A percentile compares a stretch with the other conserved stretches of the same genome.
These are phyloP conservation scores for Plemyria rubiginata DNA, from an alignment of 2,888 invertebrate genomes.

Conservation along the genomic window DNA sequence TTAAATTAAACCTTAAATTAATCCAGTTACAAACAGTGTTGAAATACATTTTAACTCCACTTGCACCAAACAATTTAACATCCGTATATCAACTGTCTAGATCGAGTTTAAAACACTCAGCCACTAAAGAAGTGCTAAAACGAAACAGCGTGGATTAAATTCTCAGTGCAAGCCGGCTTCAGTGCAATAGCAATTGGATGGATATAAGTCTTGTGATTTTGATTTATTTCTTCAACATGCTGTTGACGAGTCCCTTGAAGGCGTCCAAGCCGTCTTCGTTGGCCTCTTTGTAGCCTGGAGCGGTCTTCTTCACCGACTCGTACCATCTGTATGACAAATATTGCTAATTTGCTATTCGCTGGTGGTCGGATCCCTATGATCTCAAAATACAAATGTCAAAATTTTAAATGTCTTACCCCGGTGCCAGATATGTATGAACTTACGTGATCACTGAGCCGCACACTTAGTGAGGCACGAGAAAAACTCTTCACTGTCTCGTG, in stretches of 20 bases:
- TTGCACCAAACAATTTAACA: slow-evolving; percentile 14
- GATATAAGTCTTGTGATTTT: slow-evolving; percentile 27
- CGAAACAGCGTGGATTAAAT: neutral
- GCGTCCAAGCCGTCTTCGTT: slow-evolving; percentile 84
- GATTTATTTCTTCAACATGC: slow-evolving; percentile 72
- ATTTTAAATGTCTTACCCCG: too few species aligned
- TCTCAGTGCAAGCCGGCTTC: slow-evolving; percentile 5
- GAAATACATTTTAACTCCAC: slow-evolving; percentile 31
- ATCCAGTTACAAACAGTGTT: slow-evolving; percentile 53
- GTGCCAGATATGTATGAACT: too few species aligned
- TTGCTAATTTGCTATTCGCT: neutral
- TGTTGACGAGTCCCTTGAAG: slow-evolving; percentile 79
- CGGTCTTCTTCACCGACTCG: slow-evolving; percentile 71
- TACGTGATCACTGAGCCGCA: too few species aligned
- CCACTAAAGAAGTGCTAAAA: neutral
- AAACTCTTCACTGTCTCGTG: too few species aligned
- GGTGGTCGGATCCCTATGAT: too few species aligned
- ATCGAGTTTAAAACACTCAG: neutral
- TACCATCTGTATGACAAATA: slow-evolving; percentile 64
- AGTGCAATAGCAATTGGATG: slow-evolving; percentile 36
- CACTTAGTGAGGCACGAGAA: too few species aligned
- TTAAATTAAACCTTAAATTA: slow-evolving; percentile 56
- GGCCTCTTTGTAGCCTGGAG: slow-evolving; percentile 81
- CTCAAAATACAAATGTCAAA: too few species aligned
- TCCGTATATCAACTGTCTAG: neutral